Percentiles rank a stretch among this genome's conserved stretches.
Conservation (phyloP, 2,113 vertebrate species). For the Oceanodroma tethys region DNA sequence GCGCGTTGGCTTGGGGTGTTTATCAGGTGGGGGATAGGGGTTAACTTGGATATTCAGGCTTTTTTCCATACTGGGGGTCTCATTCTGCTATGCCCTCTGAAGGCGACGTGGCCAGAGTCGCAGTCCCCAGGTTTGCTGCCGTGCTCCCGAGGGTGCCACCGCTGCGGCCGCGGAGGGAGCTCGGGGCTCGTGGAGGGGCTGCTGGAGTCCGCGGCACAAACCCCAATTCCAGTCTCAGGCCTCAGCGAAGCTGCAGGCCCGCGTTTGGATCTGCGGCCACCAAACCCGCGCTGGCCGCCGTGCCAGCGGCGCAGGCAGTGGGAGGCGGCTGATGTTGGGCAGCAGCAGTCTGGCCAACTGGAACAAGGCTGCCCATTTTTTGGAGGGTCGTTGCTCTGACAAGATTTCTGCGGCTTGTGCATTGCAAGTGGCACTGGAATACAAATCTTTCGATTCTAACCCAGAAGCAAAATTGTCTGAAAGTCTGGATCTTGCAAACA, state of each 20-base stretch:
- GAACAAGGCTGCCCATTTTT: neutral
- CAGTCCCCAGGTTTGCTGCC: fast-evolving
- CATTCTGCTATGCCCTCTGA: neutral
- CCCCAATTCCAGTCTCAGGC: neutral
- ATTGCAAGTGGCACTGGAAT: neutral
- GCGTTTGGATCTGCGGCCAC: fast-evolving
- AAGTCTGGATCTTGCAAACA: neutral
- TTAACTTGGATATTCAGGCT: neutral
- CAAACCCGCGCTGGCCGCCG: fast-evolving
- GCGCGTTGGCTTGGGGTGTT: neutral
- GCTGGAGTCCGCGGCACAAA: neutral
- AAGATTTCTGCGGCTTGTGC: neutral
- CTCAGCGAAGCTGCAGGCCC: neutral
- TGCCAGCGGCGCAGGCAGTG: fast-evolving
- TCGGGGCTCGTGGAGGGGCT: neutral
- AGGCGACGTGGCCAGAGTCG: fast-evolving
- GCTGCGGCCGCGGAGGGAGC: no score
- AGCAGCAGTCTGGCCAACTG: neutral
- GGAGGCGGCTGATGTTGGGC: neutral
- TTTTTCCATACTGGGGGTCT: neutral
- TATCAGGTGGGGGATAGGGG: neutral
- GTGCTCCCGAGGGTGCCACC: fast-evolving
- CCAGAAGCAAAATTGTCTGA: neutral
- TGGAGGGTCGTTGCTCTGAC: neutral
- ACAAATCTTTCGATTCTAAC: neutral